A percentile compares a stretch with the other conserved stretches of the same genome.
phyloP scores from a whole-genome alignment of 2,888 invertebrate genomes.

The Plebejus argus region DNA sequence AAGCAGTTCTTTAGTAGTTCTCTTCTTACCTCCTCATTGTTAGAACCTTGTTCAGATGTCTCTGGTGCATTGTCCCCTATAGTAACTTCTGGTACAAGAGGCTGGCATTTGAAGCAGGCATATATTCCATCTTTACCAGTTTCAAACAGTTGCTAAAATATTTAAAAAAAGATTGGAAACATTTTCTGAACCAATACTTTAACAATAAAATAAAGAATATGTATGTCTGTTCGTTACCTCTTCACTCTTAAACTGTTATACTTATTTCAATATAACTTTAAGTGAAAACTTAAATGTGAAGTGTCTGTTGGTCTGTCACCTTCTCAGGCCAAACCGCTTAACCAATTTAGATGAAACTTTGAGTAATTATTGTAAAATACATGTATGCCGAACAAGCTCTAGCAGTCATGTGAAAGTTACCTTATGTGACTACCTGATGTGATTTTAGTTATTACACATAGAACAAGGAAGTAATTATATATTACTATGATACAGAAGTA shows the following conservation, averaged over 20 bases:
- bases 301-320: not conserved
- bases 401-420: not conserved
- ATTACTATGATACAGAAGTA: not conserved
- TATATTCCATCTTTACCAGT: slow-evolving; percentile 70
- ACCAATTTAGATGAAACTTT: not conserved
- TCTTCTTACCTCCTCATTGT: slow-evolving; percentile 51
- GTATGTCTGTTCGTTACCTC: not conserved
- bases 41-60: slow-evolving; percentile 48
- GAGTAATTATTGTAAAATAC: not conserved
- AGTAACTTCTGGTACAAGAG: slow-evolving; percentile 73
- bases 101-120: slow-evolving; percentile 76
- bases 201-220: not conserved
- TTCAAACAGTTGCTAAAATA: slow-evolving; percentile 71
- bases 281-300: not conserved
- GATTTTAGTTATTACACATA: not conserved
- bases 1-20: not conserved
- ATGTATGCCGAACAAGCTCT: not conserved
- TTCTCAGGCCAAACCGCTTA: not conserved
- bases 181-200: not conserved
- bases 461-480: not conserved
- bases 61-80: slow-evolving; percentile 57
- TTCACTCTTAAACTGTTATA: not conserved
- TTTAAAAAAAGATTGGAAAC: too few relatives aligned
- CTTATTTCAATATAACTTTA: too few relatives aligned
- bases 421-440: not conserved